Conservation (phyloP, 2,888 invertebrate genomes). For the Ophioninae sp. region DNA sequence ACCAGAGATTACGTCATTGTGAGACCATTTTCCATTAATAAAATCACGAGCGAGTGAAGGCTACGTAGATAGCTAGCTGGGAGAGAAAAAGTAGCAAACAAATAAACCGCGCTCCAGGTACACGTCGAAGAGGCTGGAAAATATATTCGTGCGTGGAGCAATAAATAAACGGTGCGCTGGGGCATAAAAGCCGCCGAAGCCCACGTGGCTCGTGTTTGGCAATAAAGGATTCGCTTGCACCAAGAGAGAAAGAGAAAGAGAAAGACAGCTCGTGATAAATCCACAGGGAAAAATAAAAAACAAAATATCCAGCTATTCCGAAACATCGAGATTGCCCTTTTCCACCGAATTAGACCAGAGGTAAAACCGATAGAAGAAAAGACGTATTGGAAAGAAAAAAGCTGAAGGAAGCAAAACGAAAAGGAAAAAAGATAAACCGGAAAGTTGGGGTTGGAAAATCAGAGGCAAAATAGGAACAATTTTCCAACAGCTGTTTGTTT, state of each 20-base stretch:
- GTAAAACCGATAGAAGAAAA: conserved; percentile 10
- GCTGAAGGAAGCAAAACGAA: neutral
- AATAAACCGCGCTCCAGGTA: conserved; percentile 36
- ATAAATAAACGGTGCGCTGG: conserved; percentile 51
- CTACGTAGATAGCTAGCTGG: too few relatives aligned
- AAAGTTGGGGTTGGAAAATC: neutral
- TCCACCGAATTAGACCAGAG: conserved; percentile 39
- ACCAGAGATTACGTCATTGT: neutral
- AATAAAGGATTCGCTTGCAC: conserved; percentile 34
- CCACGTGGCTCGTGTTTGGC: conserved; percentile 28
- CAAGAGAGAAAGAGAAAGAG: neutral
- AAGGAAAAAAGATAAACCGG: neutral
- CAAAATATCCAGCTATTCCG: neutral
- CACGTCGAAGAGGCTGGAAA: conserved; percentile 19
- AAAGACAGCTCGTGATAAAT: conserved; percentile 43
- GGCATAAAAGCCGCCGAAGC: conserved; percentile 43
- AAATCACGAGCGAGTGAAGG: conserved; percentile 30
- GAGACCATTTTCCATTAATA: conserved; percentile 56
- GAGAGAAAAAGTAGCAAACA: conserved; percentile 29
- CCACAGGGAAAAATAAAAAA: conserved; percentile 11
- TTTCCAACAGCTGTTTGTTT: neutral
- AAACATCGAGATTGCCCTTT: conserved; percentile 35
- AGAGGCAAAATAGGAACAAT: neutral
- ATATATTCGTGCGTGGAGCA: conserved; percentile 34
- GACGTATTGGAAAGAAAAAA: conserved; percentile 3